These are phyloP conservation scores for Mystacornis crossleyi DNA, from an alignment of 2,113 vertebrate genomes.

Conservation along the genomic window DNA sequence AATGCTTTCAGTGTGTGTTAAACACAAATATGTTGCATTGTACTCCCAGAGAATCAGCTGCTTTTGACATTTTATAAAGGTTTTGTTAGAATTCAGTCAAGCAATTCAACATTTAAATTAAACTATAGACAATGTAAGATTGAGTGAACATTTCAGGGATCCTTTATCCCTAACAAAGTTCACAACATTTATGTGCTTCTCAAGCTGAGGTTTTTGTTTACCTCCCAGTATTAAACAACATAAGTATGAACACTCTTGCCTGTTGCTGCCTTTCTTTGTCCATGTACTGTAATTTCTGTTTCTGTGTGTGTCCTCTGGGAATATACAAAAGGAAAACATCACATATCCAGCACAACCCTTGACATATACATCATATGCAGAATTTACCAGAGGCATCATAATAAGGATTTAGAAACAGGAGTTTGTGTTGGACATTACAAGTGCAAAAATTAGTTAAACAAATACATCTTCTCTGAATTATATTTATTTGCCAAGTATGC, in stretches of 20 bases:
- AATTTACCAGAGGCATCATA: neutral
- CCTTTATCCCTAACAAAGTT: neutral
- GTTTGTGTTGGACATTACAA: neutral
- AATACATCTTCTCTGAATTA: neutral
- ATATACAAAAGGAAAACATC: neutral
- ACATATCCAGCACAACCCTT: neutral
- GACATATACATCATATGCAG: neutral
- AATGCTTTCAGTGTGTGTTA: neutral
- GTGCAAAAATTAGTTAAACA: neutral
- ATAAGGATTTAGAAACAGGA: neutral
- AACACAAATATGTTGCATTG: neutral
- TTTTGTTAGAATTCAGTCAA: constrained; percentile 12
- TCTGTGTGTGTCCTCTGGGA: neutral
- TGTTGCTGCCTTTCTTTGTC: neutral
- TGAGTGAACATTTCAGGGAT: neutral
- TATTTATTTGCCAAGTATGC: neutral
- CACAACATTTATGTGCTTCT: neutral
- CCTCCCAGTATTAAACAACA: neutral
- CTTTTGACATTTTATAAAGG: neutral
- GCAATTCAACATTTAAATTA: neutral
- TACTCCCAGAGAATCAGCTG: neutral
- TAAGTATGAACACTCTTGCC: neutral
- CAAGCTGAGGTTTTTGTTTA: neutral
- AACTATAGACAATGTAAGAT: neutral
- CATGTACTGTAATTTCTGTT: neutral